Evolutionary conservation across 2,113 vertebrate species (phyloP).

Genomic region (Salvelinus sp.): DNA sequence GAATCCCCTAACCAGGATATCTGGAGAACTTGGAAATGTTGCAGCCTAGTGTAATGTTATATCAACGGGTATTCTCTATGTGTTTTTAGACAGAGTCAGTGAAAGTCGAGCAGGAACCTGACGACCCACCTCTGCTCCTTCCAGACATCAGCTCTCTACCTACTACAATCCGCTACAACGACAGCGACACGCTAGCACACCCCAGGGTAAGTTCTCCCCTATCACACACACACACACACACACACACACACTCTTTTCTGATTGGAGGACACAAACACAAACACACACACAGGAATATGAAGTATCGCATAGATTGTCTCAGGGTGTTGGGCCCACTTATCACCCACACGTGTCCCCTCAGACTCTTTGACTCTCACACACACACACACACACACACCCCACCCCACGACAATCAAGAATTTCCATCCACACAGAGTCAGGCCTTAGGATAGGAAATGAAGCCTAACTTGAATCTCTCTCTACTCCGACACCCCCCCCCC

Average conservation of each 20-base stretch:
- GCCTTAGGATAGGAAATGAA: too few species aligned
- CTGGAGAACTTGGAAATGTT: too few species aligned
- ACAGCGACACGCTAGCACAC: slow-evolving; percentile 87
- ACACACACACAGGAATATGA: background rate
- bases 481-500: too few species aligned
- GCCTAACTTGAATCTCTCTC: too few species aligned
- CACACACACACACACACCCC: too few species aligned
- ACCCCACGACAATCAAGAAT: background rate
- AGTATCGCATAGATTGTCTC: too few species aligned
- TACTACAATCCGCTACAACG: slow-evolving; percentile 87
- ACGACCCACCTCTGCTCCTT: background rate
- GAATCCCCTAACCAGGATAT: too few species aligned
- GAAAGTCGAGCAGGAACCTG: slow-evolving; percentile 55
- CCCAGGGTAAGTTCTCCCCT: slow-evolving; percentile 81
- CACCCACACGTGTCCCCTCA: too few species aligned
- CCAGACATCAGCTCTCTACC: slow-evolving; percentile 74
- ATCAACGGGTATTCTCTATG: background rate
- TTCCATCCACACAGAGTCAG: too few species aligned
- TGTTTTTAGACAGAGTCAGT: slow-evolving; percentile 60
- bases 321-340: too few species aligned
- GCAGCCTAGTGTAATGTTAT: too few species aligned
- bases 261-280: background rate
- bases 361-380: too few species aligned
- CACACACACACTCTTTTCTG: background rate
- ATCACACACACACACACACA: background rate